Percentiles rank a stretch among this genome's conserved stretches.
Conservation (phyloP, 2,888 invertebrate species). For the Drosophila seclusa region DNA sequence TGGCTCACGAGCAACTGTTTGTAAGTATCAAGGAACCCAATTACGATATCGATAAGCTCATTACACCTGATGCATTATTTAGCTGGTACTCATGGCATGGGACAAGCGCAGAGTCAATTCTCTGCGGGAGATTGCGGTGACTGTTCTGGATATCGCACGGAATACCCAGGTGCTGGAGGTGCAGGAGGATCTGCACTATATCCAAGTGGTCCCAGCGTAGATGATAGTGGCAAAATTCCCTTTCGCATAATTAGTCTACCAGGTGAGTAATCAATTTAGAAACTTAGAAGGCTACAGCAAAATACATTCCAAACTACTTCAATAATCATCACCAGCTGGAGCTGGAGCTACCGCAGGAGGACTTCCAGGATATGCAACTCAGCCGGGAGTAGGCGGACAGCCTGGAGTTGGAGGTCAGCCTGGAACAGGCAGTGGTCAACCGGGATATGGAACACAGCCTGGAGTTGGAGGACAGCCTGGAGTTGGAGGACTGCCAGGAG, state of each 20-base stretch:
- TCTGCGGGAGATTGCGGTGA: conserved; percentile 85
- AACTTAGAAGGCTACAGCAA: background rate
- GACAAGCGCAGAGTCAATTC: conserved; percentile 95
- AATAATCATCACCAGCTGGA: conserved; percentile 3
- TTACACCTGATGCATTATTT: conserved; percentile 13
- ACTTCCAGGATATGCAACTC: conserved; percentile 13
- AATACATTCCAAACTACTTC: background rate
- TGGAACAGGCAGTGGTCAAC: conserved; percentile 15
- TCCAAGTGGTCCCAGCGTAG: conserved; percentile 22
- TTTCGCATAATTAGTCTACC: conserved; percentile 59
- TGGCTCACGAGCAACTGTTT: conserved; percentile 84
- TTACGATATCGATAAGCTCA: background rate
- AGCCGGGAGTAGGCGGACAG: conserved; percentile 3
- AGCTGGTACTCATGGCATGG: conserved; percentile 94
- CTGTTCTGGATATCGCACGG: conserved; percentile 51
- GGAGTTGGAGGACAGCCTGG: conserved; percentile 14
- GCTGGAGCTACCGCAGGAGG: conserved; percentile 2
- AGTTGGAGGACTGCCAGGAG: background rate
- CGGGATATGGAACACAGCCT: background rate
- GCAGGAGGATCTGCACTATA: background rate
- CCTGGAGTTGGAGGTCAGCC: conserved; percentile 18
- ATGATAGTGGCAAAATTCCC: background rate
- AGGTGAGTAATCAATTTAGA: conserved; percentile 28
- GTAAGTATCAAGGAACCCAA: conserved; percentile 67
- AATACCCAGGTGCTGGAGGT: conserved; percentile 11